Evolutionary conservation across 1,140 invertebrate species (phyloP).

Genomic region (Penaeus indicus): DNA sequence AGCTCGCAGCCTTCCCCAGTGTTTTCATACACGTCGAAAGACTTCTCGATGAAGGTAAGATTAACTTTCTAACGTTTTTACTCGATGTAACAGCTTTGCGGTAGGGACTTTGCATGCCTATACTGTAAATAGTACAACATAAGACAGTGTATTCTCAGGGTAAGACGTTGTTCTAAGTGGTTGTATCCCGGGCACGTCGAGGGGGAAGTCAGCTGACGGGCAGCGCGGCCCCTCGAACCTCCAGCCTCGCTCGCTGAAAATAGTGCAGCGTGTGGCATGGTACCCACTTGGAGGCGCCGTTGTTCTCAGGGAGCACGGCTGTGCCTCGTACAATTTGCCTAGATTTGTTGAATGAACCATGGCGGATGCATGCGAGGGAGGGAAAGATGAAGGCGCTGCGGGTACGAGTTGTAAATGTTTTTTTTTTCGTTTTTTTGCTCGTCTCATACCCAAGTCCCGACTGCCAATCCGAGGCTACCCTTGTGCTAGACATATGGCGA

Average conservation of each 20-base stretch:
- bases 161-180: not conserved
- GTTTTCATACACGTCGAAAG: constrained; percentile 99
- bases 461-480: too few relatives aligned
- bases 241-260: constrained; percentile 47
- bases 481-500: too few relatives aligned
- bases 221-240: constrained; percentile 35
- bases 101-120: constrained; percentile 35
- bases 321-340: not conserved
- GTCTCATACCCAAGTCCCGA: too few relatives aligned
- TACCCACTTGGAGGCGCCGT: not conserved
- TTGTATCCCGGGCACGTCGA: constrained; percentile 26
- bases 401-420: too few relatives aligned
- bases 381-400: too few relatives aligned
- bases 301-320: not conserved
- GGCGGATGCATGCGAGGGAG: too few relatives aligned
- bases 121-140: not conserved
- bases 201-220: constrained; percentile 53
- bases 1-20: constrained; percentile 98
- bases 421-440: too few relatives aligned
- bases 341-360: too few relatives aligned
- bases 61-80: constrained; percentile 49
- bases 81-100: constrained; percentile 26
- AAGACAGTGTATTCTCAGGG: not conserved
- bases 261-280: constrained; percentile 50
- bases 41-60: constrained; percentile 98